Evolutionary conservation across 2,797 vertebrate genomes (phyloP).

Genomic region (Rhyacichthys aspro): DNA sequence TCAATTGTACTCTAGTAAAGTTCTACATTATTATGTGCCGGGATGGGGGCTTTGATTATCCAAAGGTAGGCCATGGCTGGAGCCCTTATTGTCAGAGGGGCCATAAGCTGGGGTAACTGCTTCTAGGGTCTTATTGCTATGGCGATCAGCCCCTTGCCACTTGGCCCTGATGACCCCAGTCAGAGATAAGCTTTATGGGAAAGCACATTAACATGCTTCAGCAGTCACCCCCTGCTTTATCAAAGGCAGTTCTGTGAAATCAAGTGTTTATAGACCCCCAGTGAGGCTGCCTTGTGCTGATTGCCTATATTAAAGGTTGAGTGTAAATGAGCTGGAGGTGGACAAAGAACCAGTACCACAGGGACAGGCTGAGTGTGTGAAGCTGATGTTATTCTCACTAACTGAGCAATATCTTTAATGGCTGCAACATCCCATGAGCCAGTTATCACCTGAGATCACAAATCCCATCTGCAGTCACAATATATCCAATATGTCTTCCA

Average conservation of each 20-base stretch:
- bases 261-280: constrained; percentile 86
- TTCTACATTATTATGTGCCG: constrained; percentile 76
- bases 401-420: constrained; percentile 78
- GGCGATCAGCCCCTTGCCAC: constrained; percentile 77
- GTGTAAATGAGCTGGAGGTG: constrained; percentile 69
- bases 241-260: constrained; percentile 75
- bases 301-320: constrained; percentile 73
- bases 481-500: constrained; percentile 80
- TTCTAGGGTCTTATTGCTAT: constrained; percentile 80
- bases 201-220: constrained; percentile 78
- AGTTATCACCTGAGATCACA: constrained; percentile 43
- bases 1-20: constrained; percentile 78
- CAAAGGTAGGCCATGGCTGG: constrained; percentile 63
- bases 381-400: constrained; percentile 63
- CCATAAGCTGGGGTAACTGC: constrained; percentile 70
- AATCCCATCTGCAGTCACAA: constrained; percentile 42
- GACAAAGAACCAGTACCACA: constrained; percentile 60
- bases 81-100: constrained; percentile 69
- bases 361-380: constrained; percentile 35
- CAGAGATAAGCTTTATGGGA: constrained; percentile 82
- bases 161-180: constrained; percentile 78
- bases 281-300: constrained; percentile 70
- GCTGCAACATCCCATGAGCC: constrained; percentile 60
- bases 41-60: constrained; percentile 72
- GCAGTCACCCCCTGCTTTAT: constrained; percentile 74